Conservation (phyloP, 2,888 invertebrate species). For the Rhingia campestris region DNA sequence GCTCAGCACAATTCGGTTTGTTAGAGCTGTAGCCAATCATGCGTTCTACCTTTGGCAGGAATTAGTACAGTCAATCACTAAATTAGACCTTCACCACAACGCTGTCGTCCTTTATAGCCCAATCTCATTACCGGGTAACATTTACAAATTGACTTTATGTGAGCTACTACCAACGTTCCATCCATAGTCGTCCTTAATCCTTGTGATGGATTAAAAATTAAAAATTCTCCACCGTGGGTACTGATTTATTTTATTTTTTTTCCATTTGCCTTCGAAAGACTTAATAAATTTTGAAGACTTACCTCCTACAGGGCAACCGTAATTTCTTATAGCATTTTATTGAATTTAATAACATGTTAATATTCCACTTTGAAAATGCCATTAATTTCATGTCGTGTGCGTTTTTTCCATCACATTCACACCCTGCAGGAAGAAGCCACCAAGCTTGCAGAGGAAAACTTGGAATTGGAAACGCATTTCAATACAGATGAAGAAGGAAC, state of each 20-base stretch:
- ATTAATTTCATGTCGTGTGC: constrained; percentile 34
- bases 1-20: neutral
- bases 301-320: constrained; percentile 8
- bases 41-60: neutral
- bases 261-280: neutral
- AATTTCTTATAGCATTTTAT: constrained; percentile 51
- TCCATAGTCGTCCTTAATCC: neutral
- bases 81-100: constrained; percentile 18
- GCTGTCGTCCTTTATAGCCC: neutral
- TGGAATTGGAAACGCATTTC: constrained; percentile 9
- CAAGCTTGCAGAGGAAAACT: neutral
- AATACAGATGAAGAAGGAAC: constrained; percentile 11
- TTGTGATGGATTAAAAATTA: constrained; percentile 11
- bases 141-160: constrained; percentile 32
- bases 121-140: neutral
- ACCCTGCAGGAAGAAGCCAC: neutral
- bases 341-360: constrained; percentile 72
- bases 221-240: constrained; percentile 10
- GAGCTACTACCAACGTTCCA: constrained; percentile 23
- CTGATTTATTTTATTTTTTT: constrained; percentile 34
- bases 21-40: neutral
- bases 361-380: constrained; percentile 46
- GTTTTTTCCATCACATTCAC: neutral
- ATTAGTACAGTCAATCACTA: constrained; percentile 11
- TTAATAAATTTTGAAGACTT: constrained; percentile 39